Evolutionary conservation across 2,113 vertebrate genomes (phyloP).

Genomic region (Centropus unirufus): DNA sequence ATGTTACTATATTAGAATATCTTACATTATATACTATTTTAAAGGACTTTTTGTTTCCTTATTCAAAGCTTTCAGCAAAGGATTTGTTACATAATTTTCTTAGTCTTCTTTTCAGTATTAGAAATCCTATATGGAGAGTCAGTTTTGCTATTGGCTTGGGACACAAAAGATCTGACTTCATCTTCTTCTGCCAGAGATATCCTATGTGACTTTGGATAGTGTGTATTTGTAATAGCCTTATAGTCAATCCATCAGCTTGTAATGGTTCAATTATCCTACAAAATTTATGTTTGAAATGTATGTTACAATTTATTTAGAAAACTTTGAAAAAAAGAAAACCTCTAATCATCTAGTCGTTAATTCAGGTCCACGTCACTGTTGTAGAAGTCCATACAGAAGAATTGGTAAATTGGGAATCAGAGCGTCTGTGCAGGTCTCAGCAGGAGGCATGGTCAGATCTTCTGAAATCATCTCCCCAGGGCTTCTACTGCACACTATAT

Average conservation of each 20-base stretch:
- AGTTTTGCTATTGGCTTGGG: background rate
- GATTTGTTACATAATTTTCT: background rate
- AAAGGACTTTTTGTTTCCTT: background rate
- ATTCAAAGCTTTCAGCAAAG: background rate
- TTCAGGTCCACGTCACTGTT: background rate
- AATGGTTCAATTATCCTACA: background rate
- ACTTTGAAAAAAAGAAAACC: background rate
- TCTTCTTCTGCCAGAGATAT: background rate
- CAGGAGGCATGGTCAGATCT: background rate
- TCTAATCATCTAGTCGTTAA: background rate
- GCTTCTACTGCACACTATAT: background rate
- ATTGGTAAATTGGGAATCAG: background rate
- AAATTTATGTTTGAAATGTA: background rate
- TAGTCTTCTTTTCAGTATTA: background rate
- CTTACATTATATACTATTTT: background rate
- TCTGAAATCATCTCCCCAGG: background rate
- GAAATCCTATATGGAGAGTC: background rate
- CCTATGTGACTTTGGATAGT: background rate
- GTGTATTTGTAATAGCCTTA: background rate
- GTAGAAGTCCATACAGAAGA: background rate
- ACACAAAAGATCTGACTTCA: background rate
- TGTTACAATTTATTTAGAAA: background rate
- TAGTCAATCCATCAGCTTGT: background rate
- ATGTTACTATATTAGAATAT: background rate
- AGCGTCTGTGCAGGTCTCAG: rapidly evolving